Conservation (phyloP, 2,113 vertebrate species). For the Gorsachius goisagi region DNA sequence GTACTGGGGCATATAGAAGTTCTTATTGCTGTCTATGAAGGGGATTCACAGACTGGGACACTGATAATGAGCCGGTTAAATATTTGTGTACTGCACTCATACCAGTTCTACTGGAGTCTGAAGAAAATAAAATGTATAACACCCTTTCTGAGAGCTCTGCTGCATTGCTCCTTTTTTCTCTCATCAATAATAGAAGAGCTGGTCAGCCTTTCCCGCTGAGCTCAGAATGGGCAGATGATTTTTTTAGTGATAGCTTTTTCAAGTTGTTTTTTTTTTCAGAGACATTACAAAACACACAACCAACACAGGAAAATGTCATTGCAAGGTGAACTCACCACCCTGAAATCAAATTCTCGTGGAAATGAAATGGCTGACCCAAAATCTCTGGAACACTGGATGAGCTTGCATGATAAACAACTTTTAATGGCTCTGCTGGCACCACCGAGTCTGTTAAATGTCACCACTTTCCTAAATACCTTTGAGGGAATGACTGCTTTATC, state of each 20-base stretch:
- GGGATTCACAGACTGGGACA: neutral
- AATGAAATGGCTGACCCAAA: neutral
- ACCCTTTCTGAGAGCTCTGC: neutral
- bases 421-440: neutral
- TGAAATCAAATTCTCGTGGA: neutral
- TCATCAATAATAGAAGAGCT: slow-evolving; percentile 20
- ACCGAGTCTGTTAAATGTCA: neutral
- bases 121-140: neutral
- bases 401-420: neutral
- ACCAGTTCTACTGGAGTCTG: neutral
- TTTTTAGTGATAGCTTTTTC: neutral
- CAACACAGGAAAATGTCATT: neutral
- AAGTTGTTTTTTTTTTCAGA: neutral
- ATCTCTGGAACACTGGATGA: neutral
- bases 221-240: neutral
- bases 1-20: too few species aligned
- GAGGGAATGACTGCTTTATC: neutral
- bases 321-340: neutral
- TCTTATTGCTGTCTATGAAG: neutral
- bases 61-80: neutral
- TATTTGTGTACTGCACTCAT: neutral
- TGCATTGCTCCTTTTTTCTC: neutral
- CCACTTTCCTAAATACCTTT: neutral
- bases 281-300: neutral
- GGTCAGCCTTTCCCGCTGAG: neutral